Evolutionary conservation across 2,113 vertebrate genomes (phyloP).

Genomic region (Cinclus cinclus): DNA sequence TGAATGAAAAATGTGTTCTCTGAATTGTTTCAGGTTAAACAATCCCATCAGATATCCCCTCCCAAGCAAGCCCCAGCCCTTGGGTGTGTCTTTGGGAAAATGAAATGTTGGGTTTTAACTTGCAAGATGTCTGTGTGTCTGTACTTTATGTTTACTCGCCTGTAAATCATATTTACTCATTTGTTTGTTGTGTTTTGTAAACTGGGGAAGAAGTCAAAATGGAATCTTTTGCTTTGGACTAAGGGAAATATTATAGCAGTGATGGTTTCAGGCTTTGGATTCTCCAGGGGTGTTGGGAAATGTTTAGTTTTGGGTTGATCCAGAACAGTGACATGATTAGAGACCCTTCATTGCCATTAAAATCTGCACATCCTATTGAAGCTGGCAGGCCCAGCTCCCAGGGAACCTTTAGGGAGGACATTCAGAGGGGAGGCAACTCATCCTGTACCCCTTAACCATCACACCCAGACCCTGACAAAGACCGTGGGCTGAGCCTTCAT

Average conservation of each 20-base stretch:
- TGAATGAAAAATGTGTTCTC: background rate
- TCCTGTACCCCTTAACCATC: background rate
- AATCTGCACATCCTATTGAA: background rate
- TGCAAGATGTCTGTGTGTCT: background rate
- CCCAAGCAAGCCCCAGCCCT: background rate
- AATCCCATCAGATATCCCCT: background rate
- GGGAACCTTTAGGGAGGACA: background rate
- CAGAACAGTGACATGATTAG: background rate
- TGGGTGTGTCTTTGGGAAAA: background rate
- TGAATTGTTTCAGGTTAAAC: background rate
- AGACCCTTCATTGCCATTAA: background rate
- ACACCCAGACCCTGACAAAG: background rate
- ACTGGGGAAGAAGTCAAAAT: background rate
- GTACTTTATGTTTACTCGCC: background rate
- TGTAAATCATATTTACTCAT: background rate
- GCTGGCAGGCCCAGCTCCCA: background rate
- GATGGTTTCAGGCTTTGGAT: background rate
- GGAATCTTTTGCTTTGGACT: background rate
- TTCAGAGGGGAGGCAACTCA: background rate
- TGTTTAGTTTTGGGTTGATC: background rate
- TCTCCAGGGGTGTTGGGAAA: background rate
- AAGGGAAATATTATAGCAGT: background rate
- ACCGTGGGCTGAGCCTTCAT: rapidly evolving
- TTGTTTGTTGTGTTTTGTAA: background rate
- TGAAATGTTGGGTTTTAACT: background rate